Base-by-base conservation (phyloP, 2,888 invertebrate species). In the Eilema sororculum region DNA sequence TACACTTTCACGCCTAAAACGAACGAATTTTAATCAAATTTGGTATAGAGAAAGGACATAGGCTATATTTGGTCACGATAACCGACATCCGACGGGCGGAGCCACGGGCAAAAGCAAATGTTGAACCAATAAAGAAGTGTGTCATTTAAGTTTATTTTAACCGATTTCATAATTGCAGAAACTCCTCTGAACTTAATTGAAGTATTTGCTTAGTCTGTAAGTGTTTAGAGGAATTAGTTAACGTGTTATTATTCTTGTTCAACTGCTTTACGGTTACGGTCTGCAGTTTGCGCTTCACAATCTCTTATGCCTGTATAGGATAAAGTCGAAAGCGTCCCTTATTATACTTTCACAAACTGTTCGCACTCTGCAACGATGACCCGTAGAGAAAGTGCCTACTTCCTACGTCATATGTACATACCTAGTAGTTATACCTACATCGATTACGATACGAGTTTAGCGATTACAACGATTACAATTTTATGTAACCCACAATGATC, bases 261-360 rank as follows among this genome's bases (percentile, higher is more conserved):
- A 52, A 61, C 37, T 13, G 65, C 69, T 69, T n/a, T 72, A 67
- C 72, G 59, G 77, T 75, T 73, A 74, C 77, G 68, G 73, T 61
- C 64, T 65, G 74, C 77, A 68, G 73, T 61, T 63, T 65, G 74
- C 65, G 74, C 76, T 77, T 77, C 74, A 74, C 80, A 68, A 62
- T 75, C 52, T 24, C 25, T 58, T 25, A 58, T 6, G 28, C 25
- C 16, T 16, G 69, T 68, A 62, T 61, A 60, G 41, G 62, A 70
- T 68, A 62, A 69, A 78, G 25, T 20, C 71, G 66, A 71, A 69
- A 70, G 71, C 61, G 77, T 76, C 77, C 80, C 78, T 79, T 78
- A 78, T 59, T 71, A 70, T 73, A 80, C 80, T 80, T 80, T 80
- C 80, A 78, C 80, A 75, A 76, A 72, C 70, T 76, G 73, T 59